Percentiles rank a stretch among this genome's conserved stretches.
Evolutionary conservation across 2,888 invertebrate genomes (phyloP).

Genomic region (Boloria euphrosyne): DNA sequence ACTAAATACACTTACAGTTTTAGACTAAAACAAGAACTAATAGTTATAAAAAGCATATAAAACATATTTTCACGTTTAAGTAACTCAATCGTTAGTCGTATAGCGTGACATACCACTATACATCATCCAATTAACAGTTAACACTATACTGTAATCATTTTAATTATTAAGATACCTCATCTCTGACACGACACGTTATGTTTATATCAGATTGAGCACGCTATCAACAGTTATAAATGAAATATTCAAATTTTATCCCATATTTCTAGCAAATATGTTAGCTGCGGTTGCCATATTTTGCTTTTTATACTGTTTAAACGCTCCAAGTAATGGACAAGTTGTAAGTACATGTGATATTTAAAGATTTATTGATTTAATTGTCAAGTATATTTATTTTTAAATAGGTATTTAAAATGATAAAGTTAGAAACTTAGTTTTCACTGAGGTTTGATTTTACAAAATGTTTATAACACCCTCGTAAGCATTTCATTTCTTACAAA

Average conservation of each 20-base stretch:
- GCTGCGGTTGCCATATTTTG: background rate
- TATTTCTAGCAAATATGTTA: slow-evolving; percentile 3
- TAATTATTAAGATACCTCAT: slow-evolving; percentile 6
- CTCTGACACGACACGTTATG: background rate
- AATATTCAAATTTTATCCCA: background rate
- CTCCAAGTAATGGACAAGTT: background rate
- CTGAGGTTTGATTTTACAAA: no score
- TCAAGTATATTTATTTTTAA: no score
- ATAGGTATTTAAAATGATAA: no score
- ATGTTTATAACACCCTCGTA: no score
- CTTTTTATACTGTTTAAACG: background rate
- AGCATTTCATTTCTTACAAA: no score
- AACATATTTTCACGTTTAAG: background rate
- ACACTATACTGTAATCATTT: slow-evolving; percentile 13
- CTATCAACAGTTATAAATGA: slow-evolving; percentile 12
- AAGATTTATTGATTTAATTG: no score
- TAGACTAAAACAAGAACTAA: no score
- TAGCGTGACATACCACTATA: slow-evolving; percentile 27
- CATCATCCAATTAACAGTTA: slow-evolving; percentile 24
- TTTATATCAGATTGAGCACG: slow-evolving; percentile 23
- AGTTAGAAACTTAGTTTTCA: no score
- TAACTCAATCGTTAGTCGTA: background rate
- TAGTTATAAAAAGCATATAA: background rate
- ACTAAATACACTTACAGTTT: no score
- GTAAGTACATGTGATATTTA: background rate